These are phyloP conservation scores for Drosophila melanosoma DNA, from an alignment of 2,888 invertebrate species.

Conservation along the genomic window DNA sequence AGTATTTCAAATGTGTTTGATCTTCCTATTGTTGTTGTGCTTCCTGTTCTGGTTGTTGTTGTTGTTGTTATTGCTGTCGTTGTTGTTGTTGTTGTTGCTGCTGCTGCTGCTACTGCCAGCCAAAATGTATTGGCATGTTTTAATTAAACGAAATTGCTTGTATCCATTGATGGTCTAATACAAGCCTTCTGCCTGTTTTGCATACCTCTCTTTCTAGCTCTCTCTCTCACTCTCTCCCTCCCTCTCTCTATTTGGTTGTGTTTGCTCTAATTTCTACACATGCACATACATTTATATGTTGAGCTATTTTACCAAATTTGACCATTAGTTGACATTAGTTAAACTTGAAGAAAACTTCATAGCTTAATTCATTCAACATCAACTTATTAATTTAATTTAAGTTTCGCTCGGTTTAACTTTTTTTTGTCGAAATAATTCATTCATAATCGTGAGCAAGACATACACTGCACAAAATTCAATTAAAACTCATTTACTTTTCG, in stretches of 20 bases:
- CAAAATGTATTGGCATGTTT: constrained; percentile 76
- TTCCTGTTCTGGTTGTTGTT: constrained; percentile 6
- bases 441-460: neutral
- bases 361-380: neutral
- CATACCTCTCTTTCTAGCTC: neutral
- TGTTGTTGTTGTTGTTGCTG: neutral
- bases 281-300: neutral
- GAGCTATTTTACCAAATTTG: constrained; percentile 38
- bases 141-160: constrained; percentile 79
- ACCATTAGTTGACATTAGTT: constrained; percentile 6
- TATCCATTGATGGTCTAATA: constrained; percentile 73
- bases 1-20: constrained; percentile 62
- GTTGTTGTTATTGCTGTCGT: neutral
- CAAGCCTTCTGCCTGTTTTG: constrained; percentile 27
- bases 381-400: neutral
- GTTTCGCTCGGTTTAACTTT: neutral
- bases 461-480: neutral
- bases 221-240: neutral
- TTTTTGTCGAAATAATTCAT: neutral
- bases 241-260: neutral
- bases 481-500: neutral
- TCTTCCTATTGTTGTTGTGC: constrained; percentile 29
- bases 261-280: constrained; percentile 30
- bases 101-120: constrained; percentile 29
- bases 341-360: constrained; percentile 1